Percentiles rank a stretch among this genome's conserved stretches.
phyloP scores from a whole-genome alignment of 2,113 vertebrate genomes.

The Grantiella picta region DNA sequence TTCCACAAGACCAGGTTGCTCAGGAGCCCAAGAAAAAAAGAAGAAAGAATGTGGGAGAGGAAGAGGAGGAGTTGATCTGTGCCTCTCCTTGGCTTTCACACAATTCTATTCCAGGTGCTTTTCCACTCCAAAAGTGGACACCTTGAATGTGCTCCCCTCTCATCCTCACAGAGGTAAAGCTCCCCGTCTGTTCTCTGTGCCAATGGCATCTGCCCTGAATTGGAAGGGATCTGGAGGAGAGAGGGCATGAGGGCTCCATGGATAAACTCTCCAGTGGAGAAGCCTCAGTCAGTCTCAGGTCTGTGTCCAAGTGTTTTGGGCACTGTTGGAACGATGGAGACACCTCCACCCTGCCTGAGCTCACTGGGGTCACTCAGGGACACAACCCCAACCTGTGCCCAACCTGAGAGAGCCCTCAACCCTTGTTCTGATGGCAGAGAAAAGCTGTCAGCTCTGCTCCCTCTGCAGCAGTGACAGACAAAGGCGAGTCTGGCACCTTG shows the following conservation, averaged over 20 bases:
- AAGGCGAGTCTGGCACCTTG: neutral
- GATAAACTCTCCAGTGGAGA: neutral
- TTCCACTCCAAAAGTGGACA: neutral
- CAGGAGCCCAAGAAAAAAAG: neutral
- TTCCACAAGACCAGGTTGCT: neutral
- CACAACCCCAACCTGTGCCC: too few species aligned
- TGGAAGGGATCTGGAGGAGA: neutral
- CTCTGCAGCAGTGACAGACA: neutral
- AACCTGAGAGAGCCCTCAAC: too few species aligned
- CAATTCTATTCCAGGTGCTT: neutral
- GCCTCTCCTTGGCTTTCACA: neutral
- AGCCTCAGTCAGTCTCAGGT: neutral
- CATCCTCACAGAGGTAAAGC: neutral
- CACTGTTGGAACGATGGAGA: rapidly evolving
- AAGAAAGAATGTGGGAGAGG: neutral
- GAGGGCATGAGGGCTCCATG: neutral
- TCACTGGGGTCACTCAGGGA: rapidly evolving
- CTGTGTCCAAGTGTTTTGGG: rapidly evolving
- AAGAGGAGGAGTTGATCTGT: neutral
- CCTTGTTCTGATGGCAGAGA: neutral
- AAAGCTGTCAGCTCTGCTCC: neutral
- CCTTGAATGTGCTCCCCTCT: neutral
- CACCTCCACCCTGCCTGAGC: neutral
- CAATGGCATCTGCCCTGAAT: neutral
- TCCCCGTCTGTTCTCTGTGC: neutral